These are phyloP conservation scores for Rhinoraja longicauda DNA, from an alignment of 2,797 vertebrate genomes.

Conservation along the genomic window DNA sequence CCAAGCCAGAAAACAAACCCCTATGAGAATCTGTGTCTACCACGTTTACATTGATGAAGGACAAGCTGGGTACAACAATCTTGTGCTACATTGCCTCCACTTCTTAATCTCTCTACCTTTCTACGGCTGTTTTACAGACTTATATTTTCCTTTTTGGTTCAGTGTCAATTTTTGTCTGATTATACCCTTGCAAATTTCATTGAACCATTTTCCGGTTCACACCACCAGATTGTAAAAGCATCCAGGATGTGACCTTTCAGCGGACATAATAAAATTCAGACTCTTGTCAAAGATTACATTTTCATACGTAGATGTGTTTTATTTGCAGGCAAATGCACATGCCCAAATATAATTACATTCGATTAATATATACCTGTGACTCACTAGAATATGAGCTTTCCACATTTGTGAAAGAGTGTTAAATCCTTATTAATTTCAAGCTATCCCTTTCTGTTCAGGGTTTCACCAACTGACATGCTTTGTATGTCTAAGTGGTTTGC, in stretches of 20 bases:
- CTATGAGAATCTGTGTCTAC: too few species aligned
- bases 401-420: neutral
- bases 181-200: neutral
- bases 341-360: neutral
- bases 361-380: neutral
- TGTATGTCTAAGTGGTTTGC: neutral
- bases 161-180: neutral
- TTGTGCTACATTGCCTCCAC: neutral
- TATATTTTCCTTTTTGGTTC: neutral
- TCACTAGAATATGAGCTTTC: neutral
- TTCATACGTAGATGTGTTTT: neutral
- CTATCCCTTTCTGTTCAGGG: neutral
- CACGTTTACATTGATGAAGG: neutral
- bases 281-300: neutral
- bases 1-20: neutral
- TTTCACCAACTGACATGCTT: neutral
- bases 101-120: neutral
- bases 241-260: neutral
- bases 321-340: neutral
- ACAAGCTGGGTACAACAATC: neutral
- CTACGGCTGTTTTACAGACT: neutral
- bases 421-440: neutral
- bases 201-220: neutral
- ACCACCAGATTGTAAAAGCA: neutral
- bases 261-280: neutral